phyloP scores from a whole-genome alignment of 2,888 invertebrate genomes.

The Stictocephala bisonia region DNA sequence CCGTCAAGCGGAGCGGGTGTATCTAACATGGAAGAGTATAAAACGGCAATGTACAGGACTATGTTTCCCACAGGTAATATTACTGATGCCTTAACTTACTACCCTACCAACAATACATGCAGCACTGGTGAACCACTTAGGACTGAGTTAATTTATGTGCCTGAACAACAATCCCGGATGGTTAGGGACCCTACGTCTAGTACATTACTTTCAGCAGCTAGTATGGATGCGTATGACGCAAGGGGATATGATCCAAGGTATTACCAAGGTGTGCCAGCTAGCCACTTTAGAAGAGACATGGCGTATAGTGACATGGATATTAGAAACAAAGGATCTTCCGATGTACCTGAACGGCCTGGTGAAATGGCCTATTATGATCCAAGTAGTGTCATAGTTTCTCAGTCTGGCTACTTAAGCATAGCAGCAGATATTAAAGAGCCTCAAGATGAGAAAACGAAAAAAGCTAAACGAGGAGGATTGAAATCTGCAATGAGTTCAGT shows the following conservation, averaged over 20 bases:
- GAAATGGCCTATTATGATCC: constrained; percentile 67
- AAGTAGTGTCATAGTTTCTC: constrained; percentile 76
- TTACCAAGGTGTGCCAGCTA: background rate
- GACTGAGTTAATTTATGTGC: background rate
- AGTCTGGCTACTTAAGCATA: constrained; percentile 82
- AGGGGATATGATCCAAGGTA: constrained; percentile 43
- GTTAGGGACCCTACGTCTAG: constrained; percentile 43
- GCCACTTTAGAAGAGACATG: constrained; percentile 25
- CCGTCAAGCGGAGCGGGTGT: constrained; percentile 66
- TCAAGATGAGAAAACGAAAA: constrained; percentile 69
- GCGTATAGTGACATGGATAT: constrained; percentile 46
- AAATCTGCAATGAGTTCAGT: constrained; percentile 85
- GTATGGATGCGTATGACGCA: constrained; percentile 18
- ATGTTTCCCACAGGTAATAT: constrained; percentile 78
- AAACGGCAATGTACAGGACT: constrained; percentile 72
- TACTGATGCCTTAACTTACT: constrained; percentile 84
- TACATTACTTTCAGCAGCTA: constrained; percentile 27
- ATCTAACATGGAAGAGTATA: constrained; percentile 74
- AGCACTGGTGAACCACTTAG: constrained; percentile 4
- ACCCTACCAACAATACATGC: constrained; percentile 73
- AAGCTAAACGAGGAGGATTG: constrained; percentile 75
- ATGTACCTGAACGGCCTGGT: constrained; percentile 55
- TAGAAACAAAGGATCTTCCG: constrained; percentile 16
- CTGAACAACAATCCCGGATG: constrained; percentile 14
- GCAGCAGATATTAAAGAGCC: constrained; percentile 75